Evolutionary conservation across 2,888 invertebrate genomes (phyloP), one percentile per base, ranked within the genome.

Genomic region (Subacronicta megacephala): DNA sequence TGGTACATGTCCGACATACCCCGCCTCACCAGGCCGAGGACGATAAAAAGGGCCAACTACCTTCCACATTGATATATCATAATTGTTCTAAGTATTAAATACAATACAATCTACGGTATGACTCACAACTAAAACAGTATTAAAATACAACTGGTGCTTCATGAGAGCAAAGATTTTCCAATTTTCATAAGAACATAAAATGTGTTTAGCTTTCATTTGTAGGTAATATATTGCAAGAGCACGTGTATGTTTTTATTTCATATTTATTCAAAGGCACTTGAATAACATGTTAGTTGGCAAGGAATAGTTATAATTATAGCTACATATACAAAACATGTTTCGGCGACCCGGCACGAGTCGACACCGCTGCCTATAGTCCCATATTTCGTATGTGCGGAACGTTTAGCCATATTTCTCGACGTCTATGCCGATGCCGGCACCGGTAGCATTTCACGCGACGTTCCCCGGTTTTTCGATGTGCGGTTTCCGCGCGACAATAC

Each of bases 361-460:
- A 84, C 87, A 90, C 88, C 79, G 80, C 69, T 71, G 72, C 75
- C 80, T 82, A 81, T 77, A 79, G 79, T 73, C 58, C 76, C 79
- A 85, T 89, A 90, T 89, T 87, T 86, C 75, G 86, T 85, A 87
- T 87, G 84, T 88, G 85, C 82, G 77, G 82, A 82, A 79, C 84
- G 82, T 82, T 84, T 65, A 78, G 77, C 85, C 84, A 89, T 91
- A 92, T 90, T 90, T 92, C 87, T 85, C 79, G 79, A 81, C 84
- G 86, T 87, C 85, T 89, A 84, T 82, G 78, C 82, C 85, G 64
- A 84, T 83, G 78, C 81, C 79, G 75, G 79, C 78, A 84, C 85
- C 88, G 89, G 89, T 85, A 88, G 85, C 88, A 85, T 88, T 92
- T 90, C 90, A 92, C 90, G 90, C 90, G 88, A 90, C 84, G 81